Base-by-base conservation (phyloP, 2,888 invertebrate genomes). In the Calliopum simillimum region DNA sequence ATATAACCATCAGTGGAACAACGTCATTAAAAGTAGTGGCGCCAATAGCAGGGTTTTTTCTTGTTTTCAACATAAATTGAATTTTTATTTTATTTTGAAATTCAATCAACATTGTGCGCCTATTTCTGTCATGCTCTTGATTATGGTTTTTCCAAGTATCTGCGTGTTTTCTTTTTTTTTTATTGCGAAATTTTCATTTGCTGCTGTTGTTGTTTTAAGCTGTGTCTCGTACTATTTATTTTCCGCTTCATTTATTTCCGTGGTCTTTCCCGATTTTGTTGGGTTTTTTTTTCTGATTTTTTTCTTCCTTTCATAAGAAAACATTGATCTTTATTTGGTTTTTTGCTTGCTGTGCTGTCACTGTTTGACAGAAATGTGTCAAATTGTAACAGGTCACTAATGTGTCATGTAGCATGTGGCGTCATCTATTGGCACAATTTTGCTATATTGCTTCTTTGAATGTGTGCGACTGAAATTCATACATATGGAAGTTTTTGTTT, bases 331-430 rank as follows among this genome's bases (percentile, higher is more conserved):
- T 33, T 33, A 8, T 33, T 33, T 33, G 4, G 1, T 6, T 33
- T 33, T 33, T 33, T 4, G 33, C 33, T 33, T 33, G 33, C 8
- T 0, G 8, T 33, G 33, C 8, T 8, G 53, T 43, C 16, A 43
- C 51, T 23, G 23, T 41, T 19, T 64, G 64, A 53, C 64, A 51
- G 51, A 64, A 41, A 64, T 51, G 49, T 64, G 64, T 64, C 64
- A 64, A 4, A 53, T 43, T 13, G 64, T 41, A 14, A 41, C 43
- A 14, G 49, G 51, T 64, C 47, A 62, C 13, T 58, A 41, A 14
- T n/a, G 41, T 25, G 21, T 19, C 43, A 16, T 64, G 19, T 64
- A 19, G 33, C 21, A 51, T 51, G 53, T 43, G 51, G 13, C 53
- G 23, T 19, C 16, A 16, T 64, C 64, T 64, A 43, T 13, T 53